Conservation (phyloP, 2,888 invertebrate genomes). For the Hemistola chrysoprasaria region DNA sequence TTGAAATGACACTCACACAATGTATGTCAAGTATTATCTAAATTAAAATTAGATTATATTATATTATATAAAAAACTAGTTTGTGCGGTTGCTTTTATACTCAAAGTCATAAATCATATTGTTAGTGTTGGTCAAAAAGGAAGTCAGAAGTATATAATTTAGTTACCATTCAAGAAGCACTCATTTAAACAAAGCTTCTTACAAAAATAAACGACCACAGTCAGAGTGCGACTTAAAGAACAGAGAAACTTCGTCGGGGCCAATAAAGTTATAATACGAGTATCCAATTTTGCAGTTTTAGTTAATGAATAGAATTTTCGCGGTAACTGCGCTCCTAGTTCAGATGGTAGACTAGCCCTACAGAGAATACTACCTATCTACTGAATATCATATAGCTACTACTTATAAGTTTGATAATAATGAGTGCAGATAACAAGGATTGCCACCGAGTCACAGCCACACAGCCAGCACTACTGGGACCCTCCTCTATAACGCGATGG, state of each 20-base stretch:
- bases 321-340: background rate
- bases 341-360: background rate
- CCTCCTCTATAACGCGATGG: slow-evolving; percentile 16
- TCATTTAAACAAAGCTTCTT: slow-evolving; percentile 27
- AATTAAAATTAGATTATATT: too few relatives aligned
- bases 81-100: too few relatives aligned
- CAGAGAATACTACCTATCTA: slow-evolving; percentile 7
- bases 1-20: too few relatives aligned
- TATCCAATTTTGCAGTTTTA: slow-evolving; percentile 9
- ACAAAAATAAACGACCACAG: slow-evolving; percentile 20
- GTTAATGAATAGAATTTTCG: slow-evolving; percentile 10
- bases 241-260: slow-evolving; percentile 7
- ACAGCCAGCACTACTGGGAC: slow-evolving; percentile 10
- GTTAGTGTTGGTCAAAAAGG: too few relatives aligned
- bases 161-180: slow-evolving; percentile 20
- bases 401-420: slow-evolving; percentile 3
- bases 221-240: slow-evolving; percentile 7
- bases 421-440: slow-evolving; percentile 13
- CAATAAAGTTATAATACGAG: slow-evolving; percentile 4
- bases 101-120: too few relatives aligned
- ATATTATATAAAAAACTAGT: too few relatives aligned
- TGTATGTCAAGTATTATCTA: too few relatives aligned
- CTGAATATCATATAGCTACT: too few relatives aligned
- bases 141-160: background rate
- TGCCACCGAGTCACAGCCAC: too few relatives aligned